phyloP scores from a whole-genome alignment of 2,113 vertebrate genomes.

The Prunella himalayana region DNA sequence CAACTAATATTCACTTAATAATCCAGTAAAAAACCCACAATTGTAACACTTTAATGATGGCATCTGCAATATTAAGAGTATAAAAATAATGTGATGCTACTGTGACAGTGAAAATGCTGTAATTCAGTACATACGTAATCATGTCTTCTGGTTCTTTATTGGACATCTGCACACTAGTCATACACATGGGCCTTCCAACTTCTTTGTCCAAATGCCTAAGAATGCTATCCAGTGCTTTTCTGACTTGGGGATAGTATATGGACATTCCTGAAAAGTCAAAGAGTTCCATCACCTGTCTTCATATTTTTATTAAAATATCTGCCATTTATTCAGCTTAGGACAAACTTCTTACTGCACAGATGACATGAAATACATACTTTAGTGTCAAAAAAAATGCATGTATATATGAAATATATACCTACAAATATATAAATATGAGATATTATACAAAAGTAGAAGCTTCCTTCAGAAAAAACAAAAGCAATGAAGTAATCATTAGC shows the following conservation, averaged over 20 bases:
- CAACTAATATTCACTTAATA: neutral
- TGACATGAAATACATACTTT: neutral
- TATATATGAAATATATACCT: neutral
- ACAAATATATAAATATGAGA: neutral
- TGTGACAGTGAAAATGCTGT: neutral
- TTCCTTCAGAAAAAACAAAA: neutral
- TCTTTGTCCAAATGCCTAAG: slow-evolving; percentile 97
- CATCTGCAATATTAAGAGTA: neutral
- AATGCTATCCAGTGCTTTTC: slow-evolving; percentile 95
- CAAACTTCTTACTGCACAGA: neutral
- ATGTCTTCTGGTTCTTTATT: slow-evolving; percentile 99
- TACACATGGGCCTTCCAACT: slow-evolving; percentile 97
- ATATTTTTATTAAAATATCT: neutral
- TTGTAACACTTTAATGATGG: neutral
- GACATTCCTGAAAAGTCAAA: slow-evolving; percentile 86
- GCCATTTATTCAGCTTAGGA: neutral
- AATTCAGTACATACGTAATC: slow-evolving; percentile 87
- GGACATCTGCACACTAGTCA: slow-evolving; percentile 98
- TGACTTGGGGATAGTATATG: slow-evolving; percentile 96
- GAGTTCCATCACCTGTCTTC: neutral
- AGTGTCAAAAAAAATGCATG: neutral
- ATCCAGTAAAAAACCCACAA: neutral
- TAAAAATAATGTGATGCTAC: rapidly evolving
- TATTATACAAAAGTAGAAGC: neutral
- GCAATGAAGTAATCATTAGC: neutral